Evolutionary conservation across 2,888 invertebrate genomes (phyloP).

Genomic region (Drosophila antonietae): DNA sequence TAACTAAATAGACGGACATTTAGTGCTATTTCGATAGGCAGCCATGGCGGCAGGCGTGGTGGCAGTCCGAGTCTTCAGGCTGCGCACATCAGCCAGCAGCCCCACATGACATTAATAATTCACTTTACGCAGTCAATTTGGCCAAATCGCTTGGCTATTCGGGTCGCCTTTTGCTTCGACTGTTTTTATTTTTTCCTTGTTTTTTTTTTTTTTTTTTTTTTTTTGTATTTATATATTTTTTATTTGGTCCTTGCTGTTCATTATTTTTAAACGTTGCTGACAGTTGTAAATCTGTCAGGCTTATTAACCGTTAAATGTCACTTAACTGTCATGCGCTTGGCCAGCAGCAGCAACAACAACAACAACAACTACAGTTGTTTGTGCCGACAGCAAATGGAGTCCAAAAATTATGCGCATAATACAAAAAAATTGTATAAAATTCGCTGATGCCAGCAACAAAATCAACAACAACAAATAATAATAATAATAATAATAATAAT

Average conservation of each 20-base stretch:
- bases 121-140: constrained; percentile 79
- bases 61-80: not conserved
- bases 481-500: constrained; percentile 29
- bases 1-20: constrained; percentile 77
- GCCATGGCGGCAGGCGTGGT: not conserved
- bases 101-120: constrained; percentile 78
- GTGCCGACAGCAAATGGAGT: constrained; percentile 47
- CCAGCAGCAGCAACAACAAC: constrained; percentile 45
- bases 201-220: constrained; percentile 9
- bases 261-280: constrained; percentile 76
- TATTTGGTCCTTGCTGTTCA: constrained; percentile 64
- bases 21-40: constrained; percentile 67
- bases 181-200: constrained; percentile 11
- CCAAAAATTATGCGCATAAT: constrained; percentile 76
- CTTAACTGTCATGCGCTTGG: constrained; percentile 75
- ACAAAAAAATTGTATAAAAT: constrained; percentile 64
- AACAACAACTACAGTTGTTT: constrained; percentile 32
- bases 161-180: constrained; percentile 10
- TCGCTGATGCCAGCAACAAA: constrained; percentile 33
- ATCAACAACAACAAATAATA: constrained; percentile 8
- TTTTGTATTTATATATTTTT: constrained; percentile 17
- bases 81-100: constrained; percentile 8
- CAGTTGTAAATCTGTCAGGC: constrained; percentile 81
- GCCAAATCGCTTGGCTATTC: constrained; percentile 74
- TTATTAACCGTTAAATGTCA: constrained; percentile 81